These are phyloP conservation scores for Neosilurus hyrtlii DNA, from an alignment of 2,797 vertebrate species.

Conservation along the genomic window DNA sequence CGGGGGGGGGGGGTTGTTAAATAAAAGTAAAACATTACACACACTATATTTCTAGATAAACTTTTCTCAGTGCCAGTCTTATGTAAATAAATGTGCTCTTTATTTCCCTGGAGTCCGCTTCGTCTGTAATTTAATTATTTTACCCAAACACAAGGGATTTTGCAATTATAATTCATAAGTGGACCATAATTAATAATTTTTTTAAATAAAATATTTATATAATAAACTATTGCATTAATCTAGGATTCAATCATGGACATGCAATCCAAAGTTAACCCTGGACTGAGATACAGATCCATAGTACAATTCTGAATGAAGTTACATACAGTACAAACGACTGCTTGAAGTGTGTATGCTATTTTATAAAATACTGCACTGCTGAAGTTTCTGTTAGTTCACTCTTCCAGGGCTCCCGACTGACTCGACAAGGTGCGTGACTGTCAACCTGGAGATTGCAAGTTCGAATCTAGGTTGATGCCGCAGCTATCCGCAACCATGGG, in stretches of 20 bases:
- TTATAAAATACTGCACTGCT: not conserved
- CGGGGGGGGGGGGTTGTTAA: too few species aligned
- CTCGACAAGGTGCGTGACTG: too few species aligned
- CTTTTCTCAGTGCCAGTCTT: not conserved
- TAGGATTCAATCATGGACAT: not conserved
- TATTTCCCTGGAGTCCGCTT: not conserved
- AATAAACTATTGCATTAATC: not conserved
- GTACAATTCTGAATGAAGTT: not conserved
- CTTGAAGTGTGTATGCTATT: not conserved
- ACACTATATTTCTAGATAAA: not conserved
- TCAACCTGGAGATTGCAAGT: too few species aligned
- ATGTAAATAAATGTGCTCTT: not conserved
- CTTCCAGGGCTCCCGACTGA: not conserved
- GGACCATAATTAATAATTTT: not conserved
- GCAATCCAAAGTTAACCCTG: not conserved
- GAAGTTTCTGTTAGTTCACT: not conserved
- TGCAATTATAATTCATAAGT: not conserved
- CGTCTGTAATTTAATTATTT: constrained; percentile 5
- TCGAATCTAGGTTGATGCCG: too few species aligned
- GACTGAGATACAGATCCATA: not conserved
- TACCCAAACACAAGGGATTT: constrained; percentile 1
- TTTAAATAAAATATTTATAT: too few species aligned
- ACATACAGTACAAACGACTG: not conserved
- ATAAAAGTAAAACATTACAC: too few species aligned
- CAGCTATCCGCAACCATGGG: too few species aligned